Evolutionary conservation across 2,888 invertebrate species (phyloP), one percentile per base, ranked within the genome.

Genomic region (Corythucha ciliata): DNA sequence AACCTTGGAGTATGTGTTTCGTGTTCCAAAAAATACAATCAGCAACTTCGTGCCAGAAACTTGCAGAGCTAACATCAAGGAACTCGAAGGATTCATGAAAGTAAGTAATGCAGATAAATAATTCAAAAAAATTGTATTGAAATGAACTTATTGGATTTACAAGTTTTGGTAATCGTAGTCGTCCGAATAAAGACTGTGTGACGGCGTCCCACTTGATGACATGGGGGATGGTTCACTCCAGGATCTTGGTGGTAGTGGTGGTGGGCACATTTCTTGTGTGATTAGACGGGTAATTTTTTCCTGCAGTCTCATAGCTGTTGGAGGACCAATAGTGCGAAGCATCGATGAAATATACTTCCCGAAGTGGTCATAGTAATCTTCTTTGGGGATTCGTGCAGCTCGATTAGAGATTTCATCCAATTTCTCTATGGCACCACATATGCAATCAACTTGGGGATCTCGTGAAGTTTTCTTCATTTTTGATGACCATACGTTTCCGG

Each of bases 271-370:
- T 26, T 26, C 48, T 27, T 48, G 12, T n/a, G 52, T 52, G 3
- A 52, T 14, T 6, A 52, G 34, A 8, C 24, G 29, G 20, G 44
- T 52, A 29, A 52, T 52, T 39, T 33, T 22, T n/a, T 48, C 40
- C 21, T 52, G 52, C 24, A 52, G 41, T 39, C 52, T 52, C 52
- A 52, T 37, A 22, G 52, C 45, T 14, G 52, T 39, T 7, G 52
- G 52, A 27, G 45, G 52, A 4, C 52, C 52, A n/a, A 52, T 52
- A 3, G 1, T 21, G 2, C 52, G 52, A 2, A 52, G 34, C 48
- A 48, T 52, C 18, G 52, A 52, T 29, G 48, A 6, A 12, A 52
- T 25, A 32, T 52, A 52, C 12, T 48, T 52, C 16, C 52, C 52
- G 26, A 52, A 52, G 21, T 40, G n/a, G 34, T 52, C 52, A 14